Percentiles rank a stretch among this genome's conserved stretches.
Evolutionary conservation across 2,797 vertebrate genomes (phyloP).

Genomic region (Chelon labrosus): DNA sequence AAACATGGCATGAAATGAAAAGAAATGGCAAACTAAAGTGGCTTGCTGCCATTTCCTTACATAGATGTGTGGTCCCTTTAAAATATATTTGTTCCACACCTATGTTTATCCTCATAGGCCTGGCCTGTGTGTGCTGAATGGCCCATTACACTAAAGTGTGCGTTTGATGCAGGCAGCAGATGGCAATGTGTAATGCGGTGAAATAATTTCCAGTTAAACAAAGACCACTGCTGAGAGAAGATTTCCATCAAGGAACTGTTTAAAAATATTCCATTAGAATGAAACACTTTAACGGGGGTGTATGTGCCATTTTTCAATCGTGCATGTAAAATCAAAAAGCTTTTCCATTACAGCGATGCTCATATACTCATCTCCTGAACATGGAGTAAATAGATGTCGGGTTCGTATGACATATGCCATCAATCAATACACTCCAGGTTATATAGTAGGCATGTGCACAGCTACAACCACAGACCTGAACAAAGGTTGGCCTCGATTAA

Average conservation of each 20-base stretch:
- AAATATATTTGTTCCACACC: not conserved
- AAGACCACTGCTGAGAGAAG: not conserved
- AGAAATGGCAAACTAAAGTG: constrained; percentile 13
- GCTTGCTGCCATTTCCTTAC: not conserved
- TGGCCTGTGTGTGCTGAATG: not conserved
- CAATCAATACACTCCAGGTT: no score
- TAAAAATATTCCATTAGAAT: no score
- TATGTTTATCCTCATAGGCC: not conserved
- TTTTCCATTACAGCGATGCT: not conserved
- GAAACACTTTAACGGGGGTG: not conserved
- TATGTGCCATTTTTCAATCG: not conserved
- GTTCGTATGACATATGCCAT: no score
- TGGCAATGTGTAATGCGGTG: constrained; percentile 25
- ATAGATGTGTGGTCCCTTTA: not conserved
- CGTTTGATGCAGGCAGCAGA: constrained; percentile 14
- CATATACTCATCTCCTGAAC: no score
- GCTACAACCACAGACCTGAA: no score
- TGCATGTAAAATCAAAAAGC: not conserved
- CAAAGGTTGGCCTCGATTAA: no score
- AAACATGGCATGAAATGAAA: not conserved
- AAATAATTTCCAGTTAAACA: constrained; percentile 14
- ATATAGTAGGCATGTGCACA: no score
- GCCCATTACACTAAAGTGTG: constrained; percentile 3
- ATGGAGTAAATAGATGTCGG: no score
- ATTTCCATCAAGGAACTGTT: constrained; percentile 2